Evolutionary conservation across 1,140 invertebrate species (phyloP).

Genomic region (Drosophila lacertosa): DNA sequence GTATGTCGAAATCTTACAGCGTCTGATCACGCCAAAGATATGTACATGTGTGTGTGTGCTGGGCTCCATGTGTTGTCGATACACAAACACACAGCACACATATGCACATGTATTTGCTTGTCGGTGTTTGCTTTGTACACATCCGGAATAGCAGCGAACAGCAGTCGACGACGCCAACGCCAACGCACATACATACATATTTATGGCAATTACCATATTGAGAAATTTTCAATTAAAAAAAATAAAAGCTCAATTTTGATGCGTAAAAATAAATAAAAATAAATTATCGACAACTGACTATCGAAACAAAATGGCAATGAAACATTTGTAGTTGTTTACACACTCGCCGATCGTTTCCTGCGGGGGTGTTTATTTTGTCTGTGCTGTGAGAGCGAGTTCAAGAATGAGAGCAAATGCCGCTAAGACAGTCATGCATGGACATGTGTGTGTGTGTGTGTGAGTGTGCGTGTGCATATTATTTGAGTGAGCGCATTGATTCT

Average conservation of each 20-base stretch:
- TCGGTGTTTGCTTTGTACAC: conserved; percentile 70
- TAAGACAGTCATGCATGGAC: conserved; percentile 2
- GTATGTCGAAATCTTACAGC: conserved; percentile 59
- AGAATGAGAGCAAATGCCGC: conserved; percentile 6
- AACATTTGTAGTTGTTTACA: not conserved
- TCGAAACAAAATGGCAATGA: conserved; percentile 14
- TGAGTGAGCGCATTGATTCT: conserved; percentile 28
- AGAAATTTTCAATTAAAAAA: conserved; percentile 80
- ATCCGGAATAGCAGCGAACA: conserved; percentile 73
- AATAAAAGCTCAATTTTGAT: conserved; percentile 42
- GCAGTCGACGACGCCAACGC: conserved; percentile 44
- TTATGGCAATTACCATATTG: conserved; percentile 82
- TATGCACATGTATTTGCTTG: conserved; percentile 33
- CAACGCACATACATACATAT: conserved; percentile 55
- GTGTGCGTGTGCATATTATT: not conserved
- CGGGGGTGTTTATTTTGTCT: conserved; percentile 28
- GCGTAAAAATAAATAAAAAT: conserved; percentile 1
- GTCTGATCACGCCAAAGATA: conserved; percentile 46
- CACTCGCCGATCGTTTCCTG: conserved; percentile 12
- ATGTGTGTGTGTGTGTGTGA: no score
- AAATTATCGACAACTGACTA: not conserved
- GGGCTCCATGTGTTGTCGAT: conserved; percentile 49
- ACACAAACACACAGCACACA: conserved; percentile 21
- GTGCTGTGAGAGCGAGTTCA: conserved; percentile 4
- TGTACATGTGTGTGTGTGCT: conserved; percentile 16